phyloP scores from a whole-genome alignment of 2,888 invertebrate genomes.

The Meliscaeva auricollis region DNA sequence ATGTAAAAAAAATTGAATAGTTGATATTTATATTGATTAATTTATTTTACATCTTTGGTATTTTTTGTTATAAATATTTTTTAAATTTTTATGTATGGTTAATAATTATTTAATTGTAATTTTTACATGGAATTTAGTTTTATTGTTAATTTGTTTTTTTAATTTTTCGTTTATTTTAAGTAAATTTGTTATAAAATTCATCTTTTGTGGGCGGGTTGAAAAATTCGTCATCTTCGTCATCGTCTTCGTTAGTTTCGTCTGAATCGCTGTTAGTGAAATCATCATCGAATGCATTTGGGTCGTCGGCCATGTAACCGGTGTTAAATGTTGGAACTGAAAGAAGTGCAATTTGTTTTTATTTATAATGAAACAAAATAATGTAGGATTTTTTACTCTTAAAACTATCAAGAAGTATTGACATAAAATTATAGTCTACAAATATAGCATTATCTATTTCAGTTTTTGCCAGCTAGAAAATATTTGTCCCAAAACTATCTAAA shows the following conservation, averaged over 20 bases:
- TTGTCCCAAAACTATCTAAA: no score
- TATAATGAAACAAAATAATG: no score
- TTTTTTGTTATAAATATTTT: constrained; percentile 53
- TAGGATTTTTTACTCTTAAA: no score
- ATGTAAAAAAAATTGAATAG: constrained; percentile 28
- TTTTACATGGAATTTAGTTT: constrained; percentile 71
- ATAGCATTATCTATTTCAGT: no score
- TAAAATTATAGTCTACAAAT: no score
- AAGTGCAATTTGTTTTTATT: background rate
- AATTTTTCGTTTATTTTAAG: constrained; percentile 32
- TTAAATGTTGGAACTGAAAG: constrained; percentile 80
- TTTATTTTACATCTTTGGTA: constrained; percentile 78
- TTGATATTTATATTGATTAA: constrained; percentile 49
- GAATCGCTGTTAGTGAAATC: constrained; percentile 49
- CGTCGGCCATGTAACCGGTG: constrained; percentile 78
- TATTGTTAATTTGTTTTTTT: constrained; percentile 14
- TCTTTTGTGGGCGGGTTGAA: constrained; percentile 60
- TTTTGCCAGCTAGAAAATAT: no score
- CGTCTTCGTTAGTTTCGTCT: constrained; percentile 70
- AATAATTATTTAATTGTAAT: background rate
- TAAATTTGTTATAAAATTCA: constrained; percentile 62
- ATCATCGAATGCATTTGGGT: constrained; percentile 75
- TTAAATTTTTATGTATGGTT: background rate
- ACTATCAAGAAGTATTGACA: no score
- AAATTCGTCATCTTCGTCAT: constrained; percentile 60